phyloP scores from a whole-genome alignment of 2,888 invertebrate genomes.

The Hofmannophila pseudospretella region DNA sequence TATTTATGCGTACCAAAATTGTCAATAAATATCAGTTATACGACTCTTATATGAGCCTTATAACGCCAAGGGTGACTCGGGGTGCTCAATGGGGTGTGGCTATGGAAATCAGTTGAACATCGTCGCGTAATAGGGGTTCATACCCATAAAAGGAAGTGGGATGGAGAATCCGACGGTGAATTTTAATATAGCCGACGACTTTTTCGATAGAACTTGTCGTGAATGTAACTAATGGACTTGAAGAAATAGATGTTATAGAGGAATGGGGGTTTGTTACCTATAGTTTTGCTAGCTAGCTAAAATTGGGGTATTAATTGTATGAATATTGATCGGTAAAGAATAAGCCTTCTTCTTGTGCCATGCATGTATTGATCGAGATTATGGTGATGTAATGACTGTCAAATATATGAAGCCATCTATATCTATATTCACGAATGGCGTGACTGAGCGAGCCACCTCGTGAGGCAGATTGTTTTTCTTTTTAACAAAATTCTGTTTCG shows the following conservation, averaged over 20 bases:
- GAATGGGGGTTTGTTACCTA: not conserved
- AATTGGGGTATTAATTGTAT: too few relatives aligned
- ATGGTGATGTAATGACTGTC: too few relatives aligned
- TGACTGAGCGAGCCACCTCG: too few relatives aligned
- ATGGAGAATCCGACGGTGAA: not conserved
- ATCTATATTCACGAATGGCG: too few relatives aligned
- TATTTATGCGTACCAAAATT: constrained; percentile 21
- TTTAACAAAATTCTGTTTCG: too few relatives aligned
- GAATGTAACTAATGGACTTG: not conserved
- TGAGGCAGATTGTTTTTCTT: too few relatives aligned
- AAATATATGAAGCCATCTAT: too few relatives aligned
- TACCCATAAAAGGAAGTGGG: constrained; percentile 9
- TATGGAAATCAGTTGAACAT: constrained; percentile 32
- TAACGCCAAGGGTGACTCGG: constrained; percentile 14
- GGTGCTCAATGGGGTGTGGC: constrained; percentile 35
- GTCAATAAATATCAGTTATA: constrained; percentile 37
- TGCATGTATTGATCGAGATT: too few relatives aligned
- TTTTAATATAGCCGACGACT: not conserved
- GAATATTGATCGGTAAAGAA: too few relatives aligned
- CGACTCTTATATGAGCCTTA: constrained; percentile 33
- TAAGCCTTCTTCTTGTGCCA: too few relatives aligned
- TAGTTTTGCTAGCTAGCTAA: too few relatives aligned
- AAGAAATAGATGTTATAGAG: not conserved
- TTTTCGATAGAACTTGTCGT: not conserved
- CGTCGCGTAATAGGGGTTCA: constrained; percentile 5